phyloP scores from a whole-genome alignment of 2,888 invertebrate species.

The Ichneumoninae sp. region DNA sequence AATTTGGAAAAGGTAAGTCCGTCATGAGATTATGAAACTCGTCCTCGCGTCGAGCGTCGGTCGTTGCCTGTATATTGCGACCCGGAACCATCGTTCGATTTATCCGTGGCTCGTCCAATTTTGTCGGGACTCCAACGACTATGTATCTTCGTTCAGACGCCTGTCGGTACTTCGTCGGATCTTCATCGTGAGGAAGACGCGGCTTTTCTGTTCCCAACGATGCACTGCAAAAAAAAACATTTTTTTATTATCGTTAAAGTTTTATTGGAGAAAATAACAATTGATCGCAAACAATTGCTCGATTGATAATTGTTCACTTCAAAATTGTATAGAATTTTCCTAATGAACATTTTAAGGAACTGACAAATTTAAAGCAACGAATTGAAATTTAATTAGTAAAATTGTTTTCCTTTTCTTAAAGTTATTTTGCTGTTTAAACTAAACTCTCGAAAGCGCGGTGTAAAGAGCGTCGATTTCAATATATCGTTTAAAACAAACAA shows the following conservation, averaged over 20 bases:
- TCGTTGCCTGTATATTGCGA: neutral
- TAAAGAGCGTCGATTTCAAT: neutral
- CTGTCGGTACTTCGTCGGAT: neutral
- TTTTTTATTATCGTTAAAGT: neutral
- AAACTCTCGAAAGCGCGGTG: neutral
- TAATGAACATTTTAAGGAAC: neutral
- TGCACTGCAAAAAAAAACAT: neutral
- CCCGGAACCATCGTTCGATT: neutral
- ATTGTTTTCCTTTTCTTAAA: neutral
- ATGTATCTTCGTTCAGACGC: neutral
- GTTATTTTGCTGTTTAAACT: neutral
- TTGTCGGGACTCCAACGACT: neutral
- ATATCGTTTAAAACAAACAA: neutral
- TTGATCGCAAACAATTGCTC: neutral
- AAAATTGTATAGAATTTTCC: neutral
- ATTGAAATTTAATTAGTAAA: too few species aligned
- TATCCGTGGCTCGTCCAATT: neutral
- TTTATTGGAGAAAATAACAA: neutral
- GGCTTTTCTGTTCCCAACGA: neutral
- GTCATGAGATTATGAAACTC: neutral
- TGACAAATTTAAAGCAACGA: neutral
- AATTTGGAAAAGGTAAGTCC: neutral
- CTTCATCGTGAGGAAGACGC: neutral
- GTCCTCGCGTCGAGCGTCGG: neutral
- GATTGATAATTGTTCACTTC: neutral